A percentile compares a stretch with the other conserved stretches of the same genome.
Conservation (phyloP, 2,113 vertebrate species). For the Dasyurus viverrinus region DNA sequence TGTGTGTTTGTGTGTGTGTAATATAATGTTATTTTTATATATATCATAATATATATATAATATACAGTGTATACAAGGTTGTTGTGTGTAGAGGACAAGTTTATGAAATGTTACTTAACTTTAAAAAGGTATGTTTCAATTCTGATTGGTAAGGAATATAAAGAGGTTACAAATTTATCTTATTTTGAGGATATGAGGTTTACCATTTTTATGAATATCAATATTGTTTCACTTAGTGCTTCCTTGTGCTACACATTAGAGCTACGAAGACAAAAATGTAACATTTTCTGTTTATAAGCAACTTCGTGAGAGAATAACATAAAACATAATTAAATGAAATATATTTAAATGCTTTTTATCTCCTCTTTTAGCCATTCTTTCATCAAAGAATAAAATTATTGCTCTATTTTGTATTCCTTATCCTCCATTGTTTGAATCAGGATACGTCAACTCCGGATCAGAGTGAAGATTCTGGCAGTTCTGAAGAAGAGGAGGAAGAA, state of each 20-base stretch:
- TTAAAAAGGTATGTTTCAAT: background rate
- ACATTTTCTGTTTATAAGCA: background rate
- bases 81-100: background rate
- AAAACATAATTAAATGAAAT: background rate
- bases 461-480: constrained; percentile 88
- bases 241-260: too few relatives aligned
- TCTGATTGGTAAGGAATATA: background rate
- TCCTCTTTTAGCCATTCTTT: background rate
- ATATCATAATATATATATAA: background rate
- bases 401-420: background rate
- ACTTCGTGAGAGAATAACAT: background rate
- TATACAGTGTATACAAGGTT: background rate
- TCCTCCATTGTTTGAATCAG: constrained; percentile 76
- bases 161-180: background rate
- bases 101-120: background rate
- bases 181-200: background rate
- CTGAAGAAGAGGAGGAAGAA: constrained; percentile 90
- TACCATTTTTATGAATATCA: too few relatives aligned
- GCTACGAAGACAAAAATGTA: too few relatives aligned
- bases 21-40: too few relatives aligned
- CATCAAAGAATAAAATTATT: constrained; percentile 22
- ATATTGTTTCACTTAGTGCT: too few relatives aligned
- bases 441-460: constrained; percentile 88
- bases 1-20: too few relatives aligned
- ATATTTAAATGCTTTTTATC: background rate